Conservation (phyloP, 1,140 invertebrate species). For the Cephus cinctus region DNA sequence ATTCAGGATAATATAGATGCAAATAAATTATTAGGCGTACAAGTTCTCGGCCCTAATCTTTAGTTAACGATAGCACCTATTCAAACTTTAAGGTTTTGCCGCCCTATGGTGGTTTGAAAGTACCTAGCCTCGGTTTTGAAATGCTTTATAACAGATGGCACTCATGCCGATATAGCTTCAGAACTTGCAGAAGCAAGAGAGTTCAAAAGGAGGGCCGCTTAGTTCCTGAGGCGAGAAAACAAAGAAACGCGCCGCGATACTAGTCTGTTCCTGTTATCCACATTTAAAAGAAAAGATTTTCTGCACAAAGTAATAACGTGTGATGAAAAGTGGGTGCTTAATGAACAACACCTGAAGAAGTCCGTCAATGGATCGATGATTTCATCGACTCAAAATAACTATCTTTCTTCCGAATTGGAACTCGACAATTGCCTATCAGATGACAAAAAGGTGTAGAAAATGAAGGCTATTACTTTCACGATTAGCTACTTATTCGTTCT, state of each 20-base stretch:
- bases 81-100: neutral
- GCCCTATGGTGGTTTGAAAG: slow-evolving; percentile 1
- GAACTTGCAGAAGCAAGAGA: slow-evolving; percentile 11
- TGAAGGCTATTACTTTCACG: neutral
- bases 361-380: neutral
- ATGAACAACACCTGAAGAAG: neutral
- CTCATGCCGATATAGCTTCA: neutral
- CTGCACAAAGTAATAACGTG: too few relatives aligned
- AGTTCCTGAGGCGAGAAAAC: slow-evolving; percentile 1
- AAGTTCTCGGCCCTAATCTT: neutral
- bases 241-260: neutral
- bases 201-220: slow-evolving; percentile 23
- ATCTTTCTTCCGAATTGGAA: neutral
- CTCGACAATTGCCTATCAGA: neutral
- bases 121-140: too few relatives aligned
- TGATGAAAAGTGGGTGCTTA: neutral
- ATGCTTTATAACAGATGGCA: neutral
- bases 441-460: slow-evolving; percentile 3
- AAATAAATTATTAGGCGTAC: slow-evolving; percentile 3
- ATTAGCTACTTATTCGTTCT: neutral
- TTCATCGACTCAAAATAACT: slow-evolving; percentile 2
- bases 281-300: too few relatives aligned
- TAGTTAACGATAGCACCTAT: neutral
- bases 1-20: too few relatives aligned
- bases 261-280: slow-evolving; percentile 5